Evolutionary conservation across 2,888 invertebrate species (phyloP).

Genomic region (Laspeyria flexula): DNA sequence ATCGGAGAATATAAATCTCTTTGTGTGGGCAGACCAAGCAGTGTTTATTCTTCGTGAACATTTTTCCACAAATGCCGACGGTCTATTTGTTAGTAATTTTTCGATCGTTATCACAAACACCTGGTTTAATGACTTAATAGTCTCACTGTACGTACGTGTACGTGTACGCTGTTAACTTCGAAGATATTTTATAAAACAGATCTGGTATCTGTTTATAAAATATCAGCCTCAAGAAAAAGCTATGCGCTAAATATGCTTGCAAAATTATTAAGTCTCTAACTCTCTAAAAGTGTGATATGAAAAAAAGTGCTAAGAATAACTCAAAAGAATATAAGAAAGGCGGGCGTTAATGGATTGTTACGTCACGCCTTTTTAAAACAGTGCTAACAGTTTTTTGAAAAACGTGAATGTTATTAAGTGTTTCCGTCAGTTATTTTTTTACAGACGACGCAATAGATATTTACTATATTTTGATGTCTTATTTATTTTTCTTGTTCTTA

Average conservation of each 20-base stretch:
- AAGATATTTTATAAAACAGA: constrained; percentile 40
- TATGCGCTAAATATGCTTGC: constrained; percentile 22
- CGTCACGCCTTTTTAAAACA: constrained; percentile 14
- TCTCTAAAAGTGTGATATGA: constrained; percentile 12
- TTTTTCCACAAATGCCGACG: constrained; percentile 46
- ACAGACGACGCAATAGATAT: too few relatives aligned
- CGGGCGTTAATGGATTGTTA: constrained; percentile 17
- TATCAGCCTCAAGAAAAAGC: constrained; percentile 36
- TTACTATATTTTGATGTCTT: too few relatives aligned
- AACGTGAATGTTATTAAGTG: neutral
- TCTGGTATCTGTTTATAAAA: too few relatives aligned
- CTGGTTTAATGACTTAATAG: constrained; percentile 53
- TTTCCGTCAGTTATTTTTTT: neutral
- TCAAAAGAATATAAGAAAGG: constrained; percentile 18
- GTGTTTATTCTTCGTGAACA: constrained; percentile 66
- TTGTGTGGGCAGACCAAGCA: constrained; percentile 70
- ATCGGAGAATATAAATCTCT: constrained; percentile 75
- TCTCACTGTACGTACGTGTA: constrained; percentile 15
- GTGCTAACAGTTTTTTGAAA: constrained; percentile 11
- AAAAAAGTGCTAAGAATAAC: constrained; percentile 28
- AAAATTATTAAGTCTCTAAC: constrained; percentile 22
- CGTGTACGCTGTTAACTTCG: constrained; percentile 31
- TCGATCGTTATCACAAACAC: constrained; percentile 36
- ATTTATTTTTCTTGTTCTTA: too few relatives aligned
- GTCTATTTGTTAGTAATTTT: constrained; percentile 32